Percentiles rank a stretch among this genome's conserved stretches.
These are phyloP conservation scores for Cyrtorhinus lividipennis DNA, from an alignment of 1,140 invertebrate species.

Conservation along the genomic window DNA sequence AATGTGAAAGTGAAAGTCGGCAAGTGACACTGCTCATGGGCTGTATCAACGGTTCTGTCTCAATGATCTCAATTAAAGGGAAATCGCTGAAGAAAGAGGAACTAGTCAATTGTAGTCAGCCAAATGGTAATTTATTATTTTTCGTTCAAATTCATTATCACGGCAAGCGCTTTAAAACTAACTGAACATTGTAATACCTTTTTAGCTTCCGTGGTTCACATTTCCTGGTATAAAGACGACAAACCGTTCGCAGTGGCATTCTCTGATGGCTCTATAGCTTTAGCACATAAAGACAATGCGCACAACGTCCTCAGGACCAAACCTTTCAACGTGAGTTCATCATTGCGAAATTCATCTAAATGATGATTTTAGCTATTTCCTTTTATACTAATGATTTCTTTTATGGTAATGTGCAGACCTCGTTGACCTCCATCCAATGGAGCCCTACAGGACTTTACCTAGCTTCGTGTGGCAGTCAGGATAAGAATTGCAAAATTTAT, in stretches of 20 bases:
- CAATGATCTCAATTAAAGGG: constrained; percentile 27
- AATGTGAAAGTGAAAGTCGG: constrained; percentile 27
- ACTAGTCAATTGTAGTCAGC: constrained; percentile 32
- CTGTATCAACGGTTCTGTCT: constrained; percentile 36
- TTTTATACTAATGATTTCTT: too few relatives aligned
- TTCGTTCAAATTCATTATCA: constrained; percentile 15
- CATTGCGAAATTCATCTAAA: too few relatives aligned
- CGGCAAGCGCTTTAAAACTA: neutral
- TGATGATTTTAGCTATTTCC: too few relatives aligned
- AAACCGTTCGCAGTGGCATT: constrained; percentile 39
- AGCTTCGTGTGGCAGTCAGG: constrained; percentile 34
- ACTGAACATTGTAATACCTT: constrained; percentile 9
- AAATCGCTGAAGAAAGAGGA: constrained; percentile 29
- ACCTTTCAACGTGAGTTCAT: constrained; percentile 36
- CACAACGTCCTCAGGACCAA: constrained; percentile 31
- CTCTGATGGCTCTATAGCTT: constrained; percentile 39
- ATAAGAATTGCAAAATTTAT: constrained; percentile 37
- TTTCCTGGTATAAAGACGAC: constrained; percentile 41
- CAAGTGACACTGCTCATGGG: constrained; percentile 38
- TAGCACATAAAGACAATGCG: constrained; percentile 32
- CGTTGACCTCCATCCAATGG: constrained; percentile 39
- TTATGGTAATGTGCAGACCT: too few relatives aligned
- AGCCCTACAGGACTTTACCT: constrained; percentile 37
- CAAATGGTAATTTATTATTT: constrained; percentile 34
- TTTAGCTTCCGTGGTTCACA: constrained; percentile 37